Base-by-base conservation (phyloP, 2,113 vertebrate species). In the Chamaea fasciata region DNA sequence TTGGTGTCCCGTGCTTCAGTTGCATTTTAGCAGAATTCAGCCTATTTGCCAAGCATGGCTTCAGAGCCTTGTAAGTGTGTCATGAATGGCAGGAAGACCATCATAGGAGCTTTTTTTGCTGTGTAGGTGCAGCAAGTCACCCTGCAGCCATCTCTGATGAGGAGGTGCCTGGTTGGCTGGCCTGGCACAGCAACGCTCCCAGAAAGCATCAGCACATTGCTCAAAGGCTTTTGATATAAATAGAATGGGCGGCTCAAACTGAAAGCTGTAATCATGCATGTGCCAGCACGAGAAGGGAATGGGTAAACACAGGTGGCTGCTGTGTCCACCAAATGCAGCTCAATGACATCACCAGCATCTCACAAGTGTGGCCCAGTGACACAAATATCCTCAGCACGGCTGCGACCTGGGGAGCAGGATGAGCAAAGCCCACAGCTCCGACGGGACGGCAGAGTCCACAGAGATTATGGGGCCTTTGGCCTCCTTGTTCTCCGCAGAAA, bases 301-400 rank as follows among this genome's bases (percentile, higher is more conserved):
- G 11, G 73, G 85, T 85, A 94, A 94, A 95, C 85, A 90, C 82
- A 93, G 85, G 88, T 86, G 94, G 70, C 92, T 79, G 70, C 70
- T 69, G 59, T 2, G 1, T 31, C 65, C 3, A 10, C 94, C 85
- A 93, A 91, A 87, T 12, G 13, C 44, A 79, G 74, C 62, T 91
- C 82, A 79, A 0, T 71, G 81, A 84, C 53, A 79, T 7, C 4
- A 87, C 28, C 4, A 11, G 62, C 3, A 8, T 52, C 92, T 78
- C 81, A 46, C n/a, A 89, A 62, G 27, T 1, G 2, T 55, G 70
- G 59, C 69, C 39, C 3, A 11, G 69, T 90, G 96, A 84, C 82
- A 93, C 22, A 70, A 91, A 93, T 92, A 78, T 57, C 52, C 56
- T 37, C 64, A 55, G 77, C 1, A 1, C 5, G 78, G 35, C 65